These are phyloP conservation scores for Conger conger DNA, from an alignment of 2,113 vertebrate genomes.

Conservation along the genomic window DNA sequence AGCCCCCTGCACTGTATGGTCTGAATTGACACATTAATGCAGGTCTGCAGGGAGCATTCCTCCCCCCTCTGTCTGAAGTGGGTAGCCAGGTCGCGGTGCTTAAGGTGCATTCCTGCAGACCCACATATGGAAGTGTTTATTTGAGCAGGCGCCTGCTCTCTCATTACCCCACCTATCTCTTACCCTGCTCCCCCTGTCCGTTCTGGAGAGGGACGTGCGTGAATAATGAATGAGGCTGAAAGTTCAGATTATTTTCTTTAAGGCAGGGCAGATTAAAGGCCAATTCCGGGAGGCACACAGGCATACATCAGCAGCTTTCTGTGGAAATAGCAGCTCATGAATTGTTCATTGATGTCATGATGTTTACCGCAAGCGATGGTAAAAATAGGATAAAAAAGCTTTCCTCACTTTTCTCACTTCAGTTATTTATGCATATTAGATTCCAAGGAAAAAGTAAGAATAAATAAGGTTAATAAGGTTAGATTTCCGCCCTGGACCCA, in stretches of 20 bases:
- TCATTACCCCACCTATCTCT: background rate
- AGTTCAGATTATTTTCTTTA: slow-evolving; percentile 20
- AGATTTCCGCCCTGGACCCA: too few relatives aligned
- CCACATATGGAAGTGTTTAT: background rate
- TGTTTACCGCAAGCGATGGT: background rate
- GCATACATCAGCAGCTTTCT: background rate
- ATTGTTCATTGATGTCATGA: background rate
- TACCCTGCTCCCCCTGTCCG: background rate
- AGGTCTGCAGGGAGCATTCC: background rate
- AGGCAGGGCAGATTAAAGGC: slow-evolving; percentile 1
- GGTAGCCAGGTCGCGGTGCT: background rate
- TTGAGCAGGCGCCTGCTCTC: background rate
- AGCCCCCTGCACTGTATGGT: background rate
- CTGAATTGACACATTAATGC: background rate
- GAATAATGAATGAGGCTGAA: slow-evolving; percentile 35
- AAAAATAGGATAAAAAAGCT: background rate
- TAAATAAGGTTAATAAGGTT: too few relatives aligned
- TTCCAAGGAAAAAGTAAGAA: too few relatives aligned
- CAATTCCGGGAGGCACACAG: background rate
- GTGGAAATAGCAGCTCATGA: background rate
- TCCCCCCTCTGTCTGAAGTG: background rate
- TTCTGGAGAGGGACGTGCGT: slow-evolving; percentile 23
- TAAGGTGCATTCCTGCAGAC: background rate
- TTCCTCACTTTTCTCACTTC: background rate
- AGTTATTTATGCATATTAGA: too few relatives aligned